Evolutionary conservation across 1,140 invertebrate genomes (phyloP).

Genomic region (honey bee (Apis mellifera)): DNA sequence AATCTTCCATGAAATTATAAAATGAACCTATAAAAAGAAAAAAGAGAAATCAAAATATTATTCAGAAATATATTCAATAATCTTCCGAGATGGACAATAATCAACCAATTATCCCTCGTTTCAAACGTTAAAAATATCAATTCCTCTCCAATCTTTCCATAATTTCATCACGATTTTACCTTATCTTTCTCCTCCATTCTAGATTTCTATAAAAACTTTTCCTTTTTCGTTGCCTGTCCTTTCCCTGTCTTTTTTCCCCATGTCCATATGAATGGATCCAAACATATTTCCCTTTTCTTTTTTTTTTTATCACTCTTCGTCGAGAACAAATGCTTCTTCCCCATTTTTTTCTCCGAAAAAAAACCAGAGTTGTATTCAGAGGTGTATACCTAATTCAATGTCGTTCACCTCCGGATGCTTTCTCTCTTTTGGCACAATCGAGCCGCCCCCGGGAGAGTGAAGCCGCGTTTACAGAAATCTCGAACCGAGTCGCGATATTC

Average conservation of each 20-base stretch:
- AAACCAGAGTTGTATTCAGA: constrained; percentile 70
- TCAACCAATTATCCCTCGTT: constrained; percentile 33
- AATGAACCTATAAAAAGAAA: too few species aligned
- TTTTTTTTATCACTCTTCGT: constrained; percentile 70
- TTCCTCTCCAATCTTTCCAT: constrained; percentile 57
- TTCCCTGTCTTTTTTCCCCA: too few species aligned
- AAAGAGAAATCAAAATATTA: too few species aligned
- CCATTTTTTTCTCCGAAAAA: constrained; percentile 40
- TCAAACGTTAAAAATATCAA: too few species aligned
- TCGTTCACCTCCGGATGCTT: constrained; percentile 48
- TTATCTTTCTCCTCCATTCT: not conserved
- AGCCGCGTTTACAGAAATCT: constrained; percentile 64
- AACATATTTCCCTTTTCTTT: constrained; percentile 73
- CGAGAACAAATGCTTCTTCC: constrained; percentile 59
- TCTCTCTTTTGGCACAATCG: constrained; percentile 34
- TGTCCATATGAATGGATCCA: constrained; percentile 31
- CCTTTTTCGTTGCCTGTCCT: not conserved
- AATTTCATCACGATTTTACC: constrained; percentile 61
- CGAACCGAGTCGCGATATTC: constrained; percentile 68
- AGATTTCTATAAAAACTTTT: constrained; percentile 73
- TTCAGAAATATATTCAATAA: too few species aligned
- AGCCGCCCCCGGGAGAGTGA: not conserved
- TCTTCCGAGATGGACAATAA: too few species aligned
- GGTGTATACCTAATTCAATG: constrained; percentile 73
- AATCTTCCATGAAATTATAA: too few species aligned